Conservation (phyloP, 1,140 invertebrate genomes). For the Cardiocondyla obscurior region DNA sequence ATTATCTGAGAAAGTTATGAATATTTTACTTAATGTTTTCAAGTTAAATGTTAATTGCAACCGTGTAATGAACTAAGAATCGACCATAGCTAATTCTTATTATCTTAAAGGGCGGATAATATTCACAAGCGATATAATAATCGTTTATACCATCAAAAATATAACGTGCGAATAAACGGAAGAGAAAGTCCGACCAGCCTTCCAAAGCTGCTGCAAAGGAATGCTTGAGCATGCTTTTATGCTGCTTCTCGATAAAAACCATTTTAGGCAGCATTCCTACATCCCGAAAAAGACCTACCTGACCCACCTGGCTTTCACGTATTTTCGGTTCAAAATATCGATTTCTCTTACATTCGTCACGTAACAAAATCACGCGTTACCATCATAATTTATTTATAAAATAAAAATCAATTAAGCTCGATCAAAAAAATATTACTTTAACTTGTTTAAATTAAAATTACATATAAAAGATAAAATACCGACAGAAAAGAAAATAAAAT, state of each 20-base stretch:
- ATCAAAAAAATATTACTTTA: neutral
- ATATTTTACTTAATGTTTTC: neutral
- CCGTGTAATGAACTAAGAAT: neutral
- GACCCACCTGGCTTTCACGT: conserved; percentile 76
- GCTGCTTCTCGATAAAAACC: conserved; percentile 64
- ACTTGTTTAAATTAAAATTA: neutral
- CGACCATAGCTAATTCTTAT: conserved; percentile 51
- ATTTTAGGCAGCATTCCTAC: conserved; percentile 69
- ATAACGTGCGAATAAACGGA: conserved; percentile 17
- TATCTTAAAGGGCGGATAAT: neutral
- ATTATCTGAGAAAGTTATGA: neutral
- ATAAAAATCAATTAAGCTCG: neutral
- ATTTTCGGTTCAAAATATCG: conserved; percentile 42
- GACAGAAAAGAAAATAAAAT: neutral
- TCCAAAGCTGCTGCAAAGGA: conserved; percentile 32
- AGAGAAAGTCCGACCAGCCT: neutral
- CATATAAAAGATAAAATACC: neutral
- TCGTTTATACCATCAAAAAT: conserved; percentile 25
- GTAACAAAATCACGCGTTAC: neutral
- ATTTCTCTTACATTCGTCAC: conserved; percentile 38
- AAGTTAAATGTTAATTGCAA: neutral
- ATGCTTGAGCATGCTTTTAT: conserved; percentile 57
- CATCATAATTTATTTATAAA: neutral
- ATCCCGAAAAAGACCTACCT: conserved; percentile 68
- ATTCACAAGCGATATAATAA: neutral